Evolutionary conservation across 2,113 vertebrate genomes (phyloP).

Genomic region (Scopus umbretta): DNA sequence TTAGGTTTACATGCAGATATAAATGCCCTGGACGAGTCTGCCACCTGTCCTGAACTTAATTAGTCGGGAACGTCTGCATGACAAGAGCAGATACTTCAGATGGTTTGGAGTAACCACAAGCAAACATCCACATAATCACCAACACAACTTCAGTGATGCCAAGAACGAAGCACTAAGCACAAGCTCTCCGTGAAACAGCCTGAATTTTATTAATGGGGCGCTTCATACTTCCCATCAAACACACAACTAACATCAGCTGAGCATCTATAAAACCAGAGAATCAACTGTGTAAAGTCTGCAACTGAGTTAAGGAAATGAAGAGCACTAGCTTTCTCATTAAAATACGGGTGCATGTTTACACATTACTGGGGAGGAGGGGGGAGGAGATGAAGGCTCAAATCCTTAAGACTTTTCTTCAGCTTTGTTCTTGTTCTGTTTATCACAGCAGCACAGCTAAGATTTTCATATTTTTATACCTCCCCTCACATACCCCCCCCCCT

Average conservation of each 20-base stretch:
- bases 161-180: neutral
- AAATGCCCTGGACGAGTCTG: slow-evolving; percentile 20
- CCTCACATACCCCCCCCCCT: neutral
- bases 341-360: neutral
- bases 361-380: neutral
- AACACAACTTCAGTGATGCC: neutral
- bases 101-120: slow-evolving; percentile 6
- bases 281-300: neutral
- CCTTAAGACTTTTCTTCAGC: neutral
- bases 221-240: neutral
- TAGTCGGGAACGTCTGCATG: slow-evolving; percentile 5
- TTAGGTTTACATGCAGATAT: slow-evolving; percentile 32
- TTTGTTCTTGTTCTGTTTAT: neutral
- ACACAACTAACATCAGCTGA: neutral
- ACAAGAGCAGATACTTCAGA: slow-evolving; percentile 26
- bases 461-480: neutral
- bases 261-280: neutral
- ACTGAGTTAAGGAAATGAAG: neutral
- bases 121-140: slow-evolving; percentile 36
- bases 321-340: neutral
- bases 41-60: slow-evolving; percentile 54
- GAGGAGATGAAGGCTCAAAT: neutral
- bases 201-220: slow-evolving; percentile 18
- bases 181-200: neutral
- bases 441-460: neutral